Evolutionary conservation across 2,113 vertebrate species (phyloP).

Genomic region (Rhombomys opimus): DNA sequence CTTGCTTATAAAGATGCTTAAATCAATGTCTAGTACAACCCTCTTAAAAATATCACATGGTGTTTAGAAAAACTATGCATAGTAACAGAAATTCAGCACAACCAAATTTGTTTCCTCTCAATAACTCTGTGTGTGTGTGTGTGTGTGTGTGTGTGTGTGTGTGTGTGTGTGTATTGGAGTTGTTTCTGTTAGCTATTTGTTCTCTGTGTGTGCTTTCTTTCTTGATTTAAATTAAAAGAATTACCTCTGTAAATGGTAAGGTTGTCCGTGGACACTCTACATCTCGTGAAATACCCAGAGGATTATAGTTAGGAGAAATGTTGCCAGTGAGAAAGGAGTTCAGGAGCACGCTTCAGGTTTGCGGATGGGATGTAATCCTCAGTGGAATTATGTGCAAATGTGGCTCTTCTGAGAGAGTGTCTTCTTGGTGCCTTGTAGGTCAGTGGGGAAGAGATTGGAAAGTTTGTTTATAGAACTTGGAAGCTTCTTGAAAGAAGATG

Average conservation of each 20-base stretch:
- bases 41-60: background rate
- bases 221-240: background rate
- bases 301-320: background rate
- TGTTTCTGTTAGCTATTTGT: background rate
- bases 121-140: background rate
- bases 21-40: background rate
- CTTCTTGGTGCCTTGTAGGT: background rate
- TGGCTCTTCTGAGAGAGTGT: background rate
- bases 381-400: background rate
- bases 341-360: background rate
- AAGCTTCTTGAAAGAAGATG: background rate
- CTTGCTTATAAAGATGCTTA: conserved; percentile 14
- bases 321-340: background rate
- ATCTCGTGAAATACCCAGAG: background rate
- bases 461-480: background rate
- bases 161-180: background rate
- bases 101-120: background rate
- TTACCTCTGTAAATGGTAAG: background rate
- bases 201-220: background rate
- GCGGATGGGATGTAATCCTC: background rate
- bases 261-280: background rate
- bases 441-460: background rate
- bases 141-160: background rate
- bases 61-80: background rate
- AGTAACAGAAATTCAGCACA: background rate